Conservation (phyloP, 2,797 vertebrate genomes). For the Uromys caudimaculatus region DNA sequence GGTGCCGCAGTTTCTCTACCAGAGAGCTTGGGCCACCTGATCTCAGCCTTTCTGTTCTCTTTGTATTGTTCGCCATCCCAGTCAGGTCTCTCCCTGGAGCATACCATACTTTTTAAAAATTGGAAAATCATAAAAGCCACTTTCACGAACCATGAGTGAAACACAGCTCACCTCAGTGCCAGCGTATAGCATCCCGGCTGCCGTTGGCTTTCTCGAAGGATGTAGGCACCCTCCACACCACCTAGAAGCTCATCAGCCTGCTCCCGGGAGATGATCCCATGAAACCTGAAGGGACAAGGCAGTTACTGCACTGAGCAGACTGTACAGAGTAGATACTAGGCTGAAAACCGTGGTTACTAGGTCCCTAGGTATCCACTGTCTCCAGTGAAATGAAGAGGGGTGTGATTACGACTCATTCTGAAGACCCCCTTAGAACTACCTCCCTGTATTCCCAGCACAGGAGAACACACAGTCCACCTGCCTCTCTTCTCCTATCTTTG, state of each 20-base stretch:
- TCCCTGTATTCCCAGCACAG: not conserved
- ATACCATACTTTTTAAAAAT: not conserved
- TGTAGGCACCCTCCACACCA: constrained; percentile 94
- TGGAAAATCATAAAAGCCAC: not conserved
- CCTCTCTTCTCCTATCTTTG: constrained; percentile 40
- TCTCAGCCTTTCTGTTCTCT: not conserved
- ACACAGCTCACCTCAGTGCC: constrained; percentile 92
- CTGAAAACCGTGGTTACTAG: not conserved
- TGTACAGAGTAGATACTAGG: no score
- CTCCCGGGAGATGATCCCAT: constrained; percentile 96
- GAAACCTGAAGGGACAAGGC: constrained; percentile 91
- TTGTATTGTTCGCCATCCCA: not conserved
- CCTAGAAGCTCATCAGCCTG: constrained; percentile 94
- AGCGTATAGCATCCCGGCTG: constrained; percentile 97
- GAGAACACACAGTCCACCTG: not conserved
- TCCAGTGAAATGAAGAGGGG: not conserved
- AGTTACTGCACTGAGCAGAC: not conserved
- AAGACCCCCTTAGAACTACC: not conserved
- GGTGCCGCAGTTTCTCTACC: not conserved
- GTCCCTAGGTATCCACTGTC: no score
- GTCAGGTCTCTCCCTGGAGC: not conserved
- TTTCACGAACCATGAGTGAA: not conserved
- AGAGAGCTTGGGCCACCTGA: not conserved
- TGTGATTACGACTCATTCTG: not conserved
- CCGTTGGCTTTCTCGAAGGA: constrained; percentile 98